phyloP scores from a whole-genome alignment of 2,113 vertebrate genomes.

The Trichechus manatus region DNA sequence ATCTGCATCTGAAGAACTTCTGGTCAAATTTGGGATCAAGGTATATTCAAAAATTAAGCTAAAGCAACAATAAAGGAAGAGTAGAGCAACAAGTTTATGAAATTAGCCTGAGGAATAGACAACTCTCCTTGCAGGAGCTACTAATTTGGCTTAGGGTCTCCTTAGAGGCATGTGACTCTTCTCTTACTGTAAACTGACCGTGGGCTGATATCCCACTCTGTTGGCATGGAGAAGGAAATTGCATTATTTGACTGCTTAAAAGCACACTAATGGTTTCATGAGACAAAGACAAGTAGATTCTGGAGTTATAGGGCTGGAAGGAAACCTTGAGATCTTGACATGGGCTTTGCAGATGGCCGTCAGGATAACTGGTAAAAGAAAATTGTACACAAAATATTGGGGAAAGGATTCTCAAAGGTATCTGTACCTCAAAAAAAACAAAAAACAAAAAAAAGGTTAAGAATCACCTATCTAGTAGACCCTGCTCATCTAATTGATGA shows the following conservation, averaged over 20 bases:
- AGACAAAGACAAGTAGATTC: neutral
- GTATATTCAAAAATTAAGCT: neutral
- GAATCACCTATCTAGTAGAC: neutral
- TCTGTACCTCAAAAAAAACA: neutral
- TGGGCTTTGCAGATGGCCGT: neutral
- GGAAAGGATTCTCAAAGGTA: conserved; percentile 1
- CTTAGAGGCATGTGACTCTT: neutral
- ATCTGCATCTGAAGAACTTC: neutral
- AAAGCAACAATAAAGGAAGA: neutral
- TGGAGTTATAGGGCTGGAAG: neutral
- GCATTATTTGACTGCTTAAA: neutral
- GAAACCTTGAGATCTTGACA: neutral
- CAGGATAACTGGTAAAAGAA: neutral
- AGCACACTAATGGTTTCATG: neutral
- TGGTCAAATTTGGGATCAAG: neutral
- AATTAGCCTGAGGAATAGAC: neutral
- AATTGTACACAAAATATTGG: neutral
- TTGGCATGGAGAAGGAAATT: neutral
- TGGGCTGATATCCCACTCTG: neutral
- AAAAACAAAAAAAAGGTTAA: neutral
- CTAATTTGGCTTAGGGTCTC: neutral
- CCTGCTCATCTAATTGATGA: neutral
- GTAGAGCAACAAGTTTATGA: neutral
- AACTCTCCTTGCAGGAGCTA: neutral
- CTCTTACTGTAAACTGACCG: neutral